phyloP scores from a whole-genome alignment of 2,113 vertebrate genomes.

The Microcebus ravelobensis region DNA sequence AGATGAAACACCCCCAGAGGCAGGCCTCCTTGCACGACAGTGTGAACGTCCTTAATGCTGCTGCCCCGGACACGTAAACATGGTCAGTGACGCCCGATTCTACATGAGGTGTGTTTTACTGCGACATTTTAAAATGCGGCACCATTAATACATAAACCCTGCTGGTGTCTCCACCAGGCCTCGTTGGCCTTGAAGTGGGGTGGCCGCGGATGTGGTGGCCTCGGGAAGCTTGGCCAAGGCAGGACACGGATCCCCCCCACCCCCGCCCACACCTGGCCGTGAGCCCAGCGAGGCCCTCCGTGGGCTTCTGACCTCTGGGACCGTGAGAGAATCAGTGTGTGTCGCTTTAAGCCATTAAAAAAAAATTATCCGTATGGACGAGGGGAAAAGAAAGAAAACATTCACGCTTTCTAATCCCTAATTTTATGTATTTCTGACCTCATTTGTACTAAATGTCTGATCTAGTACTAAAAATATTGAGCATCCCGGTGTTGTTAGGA shows the following conservation, averaged over 20 bases:
- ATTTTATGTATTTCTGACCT: slow-evolving; percentile 43
- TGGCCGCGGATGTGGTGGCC: too few species aligned
- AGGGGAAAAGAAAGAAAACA: not conserved
- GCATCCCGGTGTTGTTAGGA: not conserved
- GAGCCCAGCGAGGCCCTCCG: not conserved
- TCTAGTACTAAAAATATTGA: not conserved
- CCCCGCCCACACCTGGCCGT: not conserved
- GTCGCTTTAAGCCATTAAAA: not conserved
- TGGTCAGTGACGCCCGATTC: too few species aligned
- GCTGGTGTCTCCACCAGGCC: too few species aligned
- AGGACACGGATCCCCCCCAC: not conserved
- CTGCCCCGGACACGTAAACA: not conserved
- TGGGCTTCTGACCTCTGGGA: not conserved
- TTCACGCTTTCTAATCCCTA: accelerated
- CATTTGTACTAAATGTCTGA: too few species aligned
- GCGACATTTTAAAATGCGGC: not conserved
- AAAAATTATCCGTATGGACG: not conserved
- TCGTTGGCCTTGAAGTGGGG: not conserved
- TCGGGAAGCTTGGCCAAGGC: too few species aligned
- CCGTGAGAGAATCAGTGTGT: not conserved
- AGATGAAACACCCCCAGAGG: too few species aligned
- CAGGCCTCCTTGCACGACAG: not conserved
- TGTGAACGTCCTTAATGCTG: not conserved
- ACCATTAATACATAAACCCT: too few species aligned
- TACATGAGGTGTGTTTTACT: not conserved